Evolutionary conservation across 2,113 vertebrate species (phyloP).

Genomic region (Ictalurus punctatus): DNA sequence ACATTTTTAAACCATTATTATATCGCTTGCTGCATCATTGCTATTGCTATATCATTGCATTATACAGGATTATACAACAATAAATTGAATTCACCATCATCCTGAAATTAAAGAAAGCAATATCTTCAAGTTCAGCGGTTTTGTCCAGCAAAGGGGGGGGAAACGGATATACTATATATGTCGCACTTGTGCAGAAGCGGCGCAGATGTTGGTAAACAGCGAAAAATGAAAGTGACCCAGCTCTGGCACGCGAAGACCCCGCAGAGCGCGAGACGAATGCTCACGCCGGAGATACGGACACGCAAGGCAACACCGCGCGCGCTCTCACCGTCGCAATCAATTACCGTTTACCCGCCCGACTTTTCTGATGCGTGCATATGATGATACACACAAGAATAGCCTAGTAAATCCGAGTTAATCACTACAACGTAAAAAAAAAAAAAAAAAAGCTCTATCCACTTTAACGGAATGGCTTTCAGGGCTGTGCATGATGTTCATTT

Average conservation of each 20-base stretch:
- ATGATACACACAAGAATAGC: not conserved
- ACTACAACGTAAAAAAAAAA: not conserved
- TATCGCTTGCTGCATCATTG: not conserved
- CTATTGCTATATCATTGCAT: not conserved
- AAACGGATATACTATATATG: not conserved
- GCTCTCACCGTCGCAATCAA: constrained; percentile 57
- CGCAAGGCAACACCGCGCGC: constrained; percentile 30
- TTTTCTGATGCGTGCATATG: not conserved
- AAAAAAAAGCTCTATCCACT: not conserved
- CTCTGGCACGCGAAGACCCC: constrained; percentile 60
- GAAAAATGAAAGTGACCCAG: constrained; percentile 56
- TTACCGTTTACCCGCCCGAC: constrained; percentile 22
- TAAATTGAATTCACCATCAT: not conserved
- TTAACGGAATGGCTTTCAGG: not conserved
- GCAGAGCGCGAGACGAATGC: constrained; percentile 17
- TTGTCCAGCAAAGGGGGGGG: not conserved
- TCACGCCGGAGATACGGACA: not conserved
- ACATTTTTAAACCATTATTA: not conserved
- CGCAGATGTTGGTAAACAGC: constrained; percentile 60
- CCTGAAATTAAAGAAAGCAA: not conserved
- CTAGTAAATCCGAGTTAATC: not conserved
- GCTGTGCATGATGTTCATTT: not conserved
- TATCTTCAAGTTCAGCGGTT: not conserved
- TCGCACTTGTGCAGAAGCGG: constrained; percentile 25
- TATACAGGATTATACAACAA: not conserved